phyloP scores from a whole-genome alignment of 2,888 invertebrate species.

The Drosophila mimica region DNA sequence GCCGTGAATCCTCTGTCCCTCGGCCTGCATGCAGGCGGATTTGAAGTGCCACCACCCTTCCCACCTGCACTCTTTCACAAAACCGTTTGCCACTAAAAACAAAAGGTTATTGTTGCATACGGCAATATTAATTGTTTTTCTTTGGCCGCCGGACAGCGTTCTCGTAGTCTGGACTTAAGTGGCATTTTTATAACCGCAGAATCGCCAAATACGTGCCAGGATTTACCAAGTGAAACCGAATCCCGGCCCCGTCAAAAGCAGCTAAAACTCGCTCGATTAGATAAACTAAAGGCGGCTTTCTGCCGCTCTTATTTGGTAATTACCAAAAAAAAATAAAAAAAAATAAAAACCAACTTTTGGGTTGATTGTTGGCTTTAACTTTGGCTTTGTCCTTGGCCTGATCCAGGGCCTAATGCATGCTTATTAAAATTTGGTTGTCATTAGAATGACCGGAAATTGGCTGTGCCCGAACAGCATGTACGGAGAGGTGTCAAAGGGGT shows the following conservation, averaged over 20 bases:
- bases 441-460: slow-evolving; percentile 64
- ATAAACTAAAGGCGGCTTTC: slow-evolving; percentile 63
- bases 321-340: slow-evolving; percentile 29
- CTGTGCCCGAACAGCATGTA: neutral
- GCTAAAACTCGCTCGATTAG: slow-evolving; percentile 47
- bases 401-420: slow-evolving; percentile 57
- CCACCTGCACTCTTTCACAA: neutral
- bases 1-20: slow-evolving; percentile 29
- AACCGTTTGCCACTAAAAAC: slow-evolving; percentile 60
- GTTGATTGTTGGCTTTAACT: slow-evolving; percentile 32
- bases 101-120: slow-evolving; percentile 79
- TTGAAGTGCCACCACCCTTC: neutral
- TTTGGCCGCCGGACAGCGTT: slow-evolving; percentile 33
- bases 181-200: slow-evolving; percentile 68
- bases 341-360: slow-evolving; percentile 38
- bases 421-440: slow-evolving; percentile 74
- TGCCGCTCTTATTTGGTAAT: slow-evolving; percentile 45
- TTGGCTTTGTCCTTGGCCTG: slow-evolving; percentile 14
- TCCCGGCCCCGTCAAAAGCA: slow-evolving; percentile 2
- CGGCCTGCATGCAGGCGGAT: neutral
- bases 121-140: slow-evolving; percentile 75
- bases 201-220: slow-evolving; percentile 58
- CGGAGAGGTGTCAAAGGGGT: neutral
- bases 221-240: slow-evolving; percentile 30
- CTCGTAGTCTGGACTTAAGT: slow-evolving; percentile 61